Base-by-base conservation (phyloP, 2,797 vertebrate genomes). In the Odontamblyopus lacepedii region DNA sequence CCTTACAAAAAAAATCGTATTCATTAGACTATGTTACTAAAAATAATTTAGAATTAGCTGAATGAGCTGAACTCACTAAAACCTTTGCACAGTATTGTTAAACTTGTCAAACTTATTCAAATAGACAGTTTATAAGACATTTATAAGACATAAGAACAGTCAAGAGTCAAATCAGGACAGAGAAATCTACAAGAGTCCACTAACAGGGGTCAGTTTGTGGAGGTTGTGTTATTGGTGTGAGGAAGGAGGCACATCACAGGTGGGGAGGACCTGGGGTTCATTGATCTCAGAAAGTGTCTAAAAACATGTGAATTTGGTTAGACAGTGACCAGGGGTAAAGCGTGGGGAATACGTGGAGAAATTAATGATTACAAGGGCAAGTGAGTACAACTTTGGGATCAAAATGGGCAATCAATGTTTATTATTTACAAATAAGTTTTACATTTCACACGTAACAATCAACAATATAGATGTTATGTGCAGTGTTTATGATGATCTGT, bases 401-500 rank as follows among this genome's bases (percentile, higher is more conserved):
- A 81, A 35, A 64, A 16, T 5, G 29, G 59, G 56, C 13, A 18
- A 53, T 67, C 53, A 53, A 35, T 55, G 50, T 32, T 53, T 27
- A 67, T 67, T 73, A 72, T 63, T 15, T 66, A 78, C 75, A 69
- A 55, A 62, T 48, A 66, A 63, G 35, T 9, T 38, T 38, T 62
- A 67, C 59, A 65, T 65, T 48, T 44, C 50, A 68, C 67, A 77
- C 1, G 0, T 74, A 12, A 71, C 23, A 16, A 76, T 77, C 48
- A 65, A 74, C 63, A 76, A 77, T 53, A 72, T 12, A 81, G 65
- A 59, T 69, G 68, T 88, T 82, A 81, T 64, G 81, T 82, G 74
- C 0, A 30, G 74, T 75, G 16, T 2, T 60, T 71, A 30, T n/a
- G 19, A 61, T 62, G 56, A 0, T 57, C 26, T 62, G 30, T 48